These are phyloP conservation scores for Calameuta pallipes DNA, from an alignment of 2,888 invertebrate species.

Conservation along the genomic window DNA sequence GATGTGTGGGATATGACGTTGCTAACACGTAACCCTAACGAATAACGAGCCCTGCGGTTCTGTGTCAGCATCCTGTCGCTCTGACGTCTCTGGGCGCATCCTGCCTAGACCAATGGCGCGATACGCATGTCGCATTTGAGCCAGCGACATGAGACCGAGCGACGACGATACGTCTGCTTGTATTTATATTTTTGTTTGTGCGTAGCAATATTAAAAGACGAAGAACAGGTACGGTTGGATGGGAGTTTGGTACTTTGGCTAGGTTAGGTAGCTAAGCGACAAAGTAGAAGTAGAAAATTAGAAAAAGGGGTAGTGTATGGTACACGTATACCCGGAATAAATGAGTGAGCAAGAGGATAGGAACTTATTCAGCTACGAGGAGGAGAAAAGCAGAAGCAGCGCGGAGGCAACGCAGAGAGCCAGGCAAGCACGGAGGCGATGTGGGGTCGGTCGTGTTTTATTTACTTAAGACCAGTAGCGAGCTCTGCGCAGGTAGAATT, in stretches of 20 bases:
- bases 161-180: neutral
- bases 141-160: neutral
- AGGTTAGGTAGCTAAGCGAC: neutral
- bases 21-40: conserved; percentile 37
- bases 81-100: neutral
- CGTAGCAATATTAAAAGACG: neutral
- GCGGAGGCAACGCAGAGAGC: conserved; percentile 20
- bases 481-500: conserved; percentile 64
- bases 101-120: neutral
- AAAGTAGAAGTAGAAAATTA: neutral
- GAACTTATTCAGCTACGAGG: conserved; percentile 19
- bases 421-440: conserved; percentile 42
- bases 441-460: conserved; percentile 61
- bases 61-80: conserved; percentile 37
- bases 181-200: neutral
- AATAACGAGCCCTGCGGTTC: conserved; percentile 47
- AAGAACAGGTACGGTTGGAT: neutral
- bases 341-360: neutral
- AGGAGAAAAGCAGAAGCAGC: conserved; percentile 22
- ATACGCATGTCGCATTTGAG: neutral
- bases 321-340: neutral
- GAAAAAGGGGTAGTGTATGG: neutral
- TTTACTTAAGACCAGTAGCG: conserved; percentile 66
- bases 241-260: too few relatives aligned
- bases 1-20: neutral